Base-by-base conservation (phyloP, 2,888 invertebrate genomes). In the Mesorhabditis sp. region DNA sequence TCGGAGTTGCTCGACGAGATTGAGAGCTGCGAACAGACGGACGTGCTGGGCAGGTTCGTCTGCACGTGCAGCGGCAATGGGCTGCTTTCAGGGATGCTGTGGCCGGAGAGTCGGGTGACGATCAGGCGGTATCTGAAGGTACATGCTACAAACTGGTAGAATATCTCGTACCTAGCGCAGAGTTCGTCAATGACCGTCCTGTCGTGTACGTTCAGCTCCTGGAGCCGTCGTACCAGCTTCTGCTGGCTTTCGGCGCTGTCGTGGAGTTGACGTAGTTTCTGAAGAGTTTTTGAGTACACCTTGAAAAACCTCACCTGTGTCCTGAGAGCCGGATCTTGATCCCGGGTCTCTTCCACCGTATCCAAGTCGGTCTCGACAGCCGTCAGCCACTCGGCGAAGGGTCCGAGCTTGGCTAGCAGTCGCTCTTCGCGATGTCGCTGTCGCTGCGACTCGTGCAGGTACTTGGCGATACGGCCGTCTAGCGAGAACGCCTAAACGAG, bases 311-410 rank as follows among this genome's bases (percentile, higher is more conserved):
- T 43, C 28, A 3, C 45, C 67, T 7, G 42, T 28, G 10, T 15
- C 42, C 13, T 62, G 15, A 4, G 15, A 15, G 62, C 45, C 45
- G 66, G n/a, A 43, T 70, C 65, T 44, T 70, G 63, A 62, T 44
- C 44, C 44, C 66, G 44, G 10, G 28, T 28, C 28, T 7, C 41
- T 62, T 62, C 68, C 5, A 68, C 68, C 6, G 13, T n/a, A 5
- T 68, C 62, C 62, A 68, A 68, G 64, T 79, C 79, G 15, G 68
- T 69, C 67, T 76, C 77, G 7, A 82, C 77, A 41, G 80, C 70
- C 41, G 74, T 73, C 65, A 83, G 76, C 83, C 80, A 84, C 66
- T 73, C 70, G 43, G 77, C 77, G 72, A 84, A 84, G 4, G 80
- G 80, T 43, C 74, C 63, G 65, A 84, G 72, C 65, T 82, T 82